Conservation (phyloP, 2,113 vertebrate genomes). For the Colaptes auratus region DNA sequence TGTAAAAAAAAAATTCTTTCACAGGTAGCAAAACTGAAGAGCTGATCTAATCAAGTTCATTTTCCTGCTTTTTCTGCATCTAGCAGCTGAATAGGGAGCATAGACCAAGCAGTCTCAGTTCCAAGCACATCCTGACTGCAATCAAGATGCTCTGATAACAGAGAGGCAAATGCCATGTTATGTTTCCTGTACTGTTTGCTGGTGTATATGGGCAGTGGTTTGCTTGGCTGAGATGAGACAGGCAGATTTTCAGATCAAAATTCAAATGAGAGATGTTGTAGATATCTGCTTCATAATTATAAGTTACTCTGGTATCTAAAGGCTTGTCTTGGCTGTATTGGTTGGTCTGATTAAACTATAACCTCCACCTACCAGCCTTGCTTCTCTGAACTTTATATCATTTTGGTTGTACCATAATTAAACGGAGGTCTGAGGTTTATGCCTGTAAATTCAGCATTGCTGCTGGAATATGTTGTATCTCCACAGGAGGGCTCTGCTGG, state of each 20-base stretch:
- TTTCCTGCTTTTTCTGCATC: not conserved
- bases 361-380: not conserved
- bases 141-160: not conserved
- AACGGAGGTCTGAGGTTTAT: not conserved
- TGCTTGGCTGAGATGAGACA: not conserved
- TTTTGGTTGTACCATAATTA: not conserved
- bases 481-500: slow-evolving; percentile 63
- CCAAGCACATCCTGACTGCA: not conserved
- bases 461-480: slow-evolving; percentile 18
- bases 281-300: not conserved
- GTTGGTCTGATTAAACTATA: not conserved
- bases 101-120: not conserved
- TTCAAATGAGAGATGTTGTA: not conserved
- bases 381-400: not conserved
- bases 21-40: not conserved
- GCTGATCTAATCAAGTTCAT: not conserved
- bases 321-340: rapidly evolving
- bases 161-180: too few relatives aligned
- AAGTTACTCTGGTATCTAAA: not conserved
- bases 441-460: not conserved
- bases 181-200: not conserved
- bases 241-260: not conserved
- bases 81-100: not conserved
- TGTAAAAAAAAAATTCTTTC: not conserved
- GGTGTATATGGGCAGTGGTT: not conserved